Evolutionary conservation across 37 sponge, comb jelly and placozoan genomes (phyloP).

Genomic region (Aphrocallistes beatrix): DNA sequence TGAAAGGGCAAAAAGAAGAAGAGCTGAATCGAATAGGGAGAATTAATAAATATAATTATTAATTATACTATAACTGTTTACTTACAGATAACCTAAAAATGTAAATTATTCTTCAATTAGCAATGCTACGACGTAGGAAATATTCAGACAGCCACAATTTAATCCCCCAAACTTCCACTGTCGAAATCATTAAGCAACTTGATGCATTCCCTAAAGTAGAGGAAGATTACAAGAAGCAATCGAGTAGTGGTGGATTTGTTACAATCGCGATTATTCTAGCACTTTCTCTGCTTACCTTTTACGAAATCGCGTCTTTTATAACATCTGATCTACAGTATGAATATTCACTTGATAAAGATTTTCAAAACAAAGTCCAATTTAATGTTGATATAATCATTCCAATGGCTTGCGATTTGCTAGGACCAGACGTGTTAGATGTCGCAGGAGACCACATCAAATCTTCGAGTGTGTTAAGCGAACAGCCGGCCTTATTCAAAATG

Average conservation of each 20-base stretch:
- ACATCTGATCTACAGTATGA: slow-evolving; percentile 43
- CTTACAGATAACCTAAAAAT: too few species aligned
- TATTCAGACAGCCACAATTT: background rate
- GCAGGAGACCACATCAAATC: slow-evolving; percentile 40
- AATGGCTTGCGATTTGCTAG: slow-evolving; percentile 63
- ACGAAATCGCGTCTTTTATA: slow-evolving; percentile 65
- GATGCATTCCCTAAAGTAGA: slow-evolving; percentile 83
- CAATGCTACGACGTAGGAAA: slow-evolving; percentile 10
- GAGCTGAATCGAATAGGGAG: too few species aligned
- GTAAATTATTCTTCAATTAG: too few species aligned
- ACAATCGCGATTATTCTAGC: slow-evolving; percentile 53
- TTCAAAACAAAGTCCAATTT: slow-evolving; percentile 39
- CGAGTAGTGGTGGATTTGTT: slow-evolving; percentile 59
- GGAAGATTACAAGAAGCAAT: slow-evolving; percentile 59
- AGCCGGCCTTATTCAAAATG: slow-evolving; percentile 46
- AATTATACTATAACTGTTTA: too few species aligned
- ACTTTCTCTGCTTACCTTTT: slow-evolving; percentile 56
- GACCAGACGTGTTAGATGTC: slow-evolving; percentile 65
- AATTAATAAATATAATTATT: too few species aligned
- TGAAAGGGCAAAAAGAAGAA: too few species aligned
- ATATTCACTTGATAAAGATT: slow-evolving; percentile 67
- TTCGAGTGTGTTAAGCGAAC: slow-evolving; percentile 29
- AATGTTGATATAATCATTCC: slow-evolving; percentile 73
- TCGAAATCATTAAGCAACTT: slow-evolving; percentile 53
- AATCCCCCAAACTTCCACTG: slow-evolving; percentile 5